These are phyloP conservation scores for Catamblyrhynchus diadema DNA, from an alignment of 2,797 vertebrate genomes.

Conservation along the genomic window DNA sequence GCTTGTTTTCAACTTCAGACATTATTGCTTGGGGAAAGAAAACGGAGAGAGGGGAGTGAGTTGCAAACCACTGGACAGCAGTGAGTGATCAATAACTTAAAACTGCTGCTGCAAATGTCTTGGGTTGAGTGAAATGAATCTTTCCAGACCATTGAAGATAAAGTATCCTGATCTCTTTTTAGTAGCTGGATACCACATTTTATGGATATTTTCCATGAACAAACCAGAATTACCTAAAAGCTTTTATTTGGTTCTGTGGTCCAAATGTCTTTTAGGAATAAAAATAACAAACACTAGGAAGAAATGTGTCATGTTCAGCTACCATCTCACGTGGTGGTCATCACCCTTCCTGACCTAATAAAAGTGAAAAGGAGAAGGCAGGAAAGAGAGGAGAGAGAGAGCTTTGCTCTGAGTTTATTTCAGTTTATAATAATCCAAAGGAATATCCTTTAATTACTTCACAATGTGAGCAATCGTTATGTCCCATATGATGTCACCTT, in stretches of 20 bases:
- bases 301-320: not conserved
- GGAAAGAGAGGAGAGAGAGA: not conserved
- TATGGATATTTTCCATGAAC: not conserved
- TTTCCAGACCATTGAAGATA: not conserved
- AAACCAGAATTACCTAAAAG: not conserved
- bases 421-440: not conserved
- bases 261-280: not conserved
- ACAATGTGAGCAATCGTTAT: not conserved
- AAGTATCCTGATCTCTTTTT: not conserved
- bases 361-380: not conserved
- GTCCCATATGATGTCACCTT: not conserved
- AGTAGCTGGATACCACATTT: not conserved
- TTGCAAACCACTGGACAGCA: not conserved
- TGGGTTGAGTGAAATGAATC: not conserved
- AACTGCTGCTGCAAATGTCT: not conserved
- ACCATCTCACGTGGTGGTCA: not conserved
- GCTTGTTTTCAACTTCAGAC: not conserved
- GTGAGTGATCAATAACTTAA: not conserved
- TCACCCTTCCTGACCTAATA: not conserved
- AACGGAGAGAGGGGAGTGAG: not conserved
- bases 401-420: not conserved
- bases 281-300: not conserved
- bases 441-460: not conserved
- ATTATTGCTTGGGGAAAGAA: not conserved
- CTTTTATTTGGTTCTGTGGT: not conserved